These are phyloP conservation scores for Stenolophus ochropezus DNA, from an alignment of 2,888 invertebrate genomes.

Conservation along the genomic window DNA sequence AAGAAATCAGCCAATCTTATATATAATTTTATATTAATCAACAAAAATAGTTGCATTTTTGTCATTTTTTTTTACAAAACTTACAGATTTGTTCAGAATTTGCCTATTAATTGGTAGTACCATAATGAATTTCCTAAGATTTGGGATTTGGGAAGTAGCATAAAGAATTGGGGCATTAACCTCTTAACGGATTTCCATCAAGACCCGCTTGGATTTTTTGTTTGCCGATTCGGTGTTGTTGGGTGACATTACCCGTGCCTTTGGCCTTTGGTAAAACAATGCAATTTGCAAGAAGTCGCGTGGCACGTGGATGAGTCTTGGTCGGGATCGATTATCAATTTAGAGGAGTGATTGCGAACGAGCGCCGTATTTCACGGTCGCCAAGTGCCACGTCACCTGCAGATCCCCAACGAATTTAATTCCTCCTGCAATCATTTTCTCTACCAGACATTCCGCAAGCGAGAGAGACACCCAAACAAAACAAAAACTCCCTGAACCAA, in stretches of 20 bases:
- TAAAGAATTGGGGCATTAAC: too few species aligned
- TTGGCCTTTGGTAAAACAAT: not conserved
- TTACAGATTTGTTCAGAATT: too few species aligned
- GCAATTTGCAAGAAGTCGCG: not conserved
- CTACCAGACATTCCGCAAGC: not conserved
- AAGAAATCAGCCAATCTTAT: too few species aligned
- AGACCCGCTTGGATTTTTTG: too few species aligned
- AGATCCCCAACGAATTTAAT: slow-evolving; percentile 21
- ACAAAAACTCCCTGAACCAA: not conserved
- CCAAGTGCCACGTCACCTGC: slow-evolving; percentile 53
- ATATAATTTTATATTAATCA: too few species aligned
- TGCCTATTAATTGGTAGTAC: too few species aligned
- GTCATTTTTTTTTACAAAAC: too few species aligned
- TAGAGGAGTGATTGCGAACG: slow-evolving; percentile 47
- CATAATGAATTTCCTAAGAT: too few species aligned
- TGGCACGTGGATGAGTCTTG: slow-evolving; percentile 43
- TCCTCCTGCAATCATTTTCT: not conserved
- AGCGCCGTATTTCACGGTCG: slow-evolving; percentile 49
- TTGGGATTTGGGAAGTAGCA: too few species aligned
- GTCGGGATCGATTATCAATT: slow-evolving; percentile 56
- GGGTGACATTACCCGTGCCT: not conserved
- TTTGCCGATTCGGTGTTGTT: too few species aligned
- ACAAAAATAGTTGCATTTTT: too few species aligned
- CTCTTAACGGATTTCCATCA: too few species aligned
- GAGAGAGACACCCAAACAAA: not conserved